Evolutionary conservation across 2,888 invertebrate genomes (phyloP), one percentile per base, ranked within the genome.

Genomic region (Drosophila neutralis): DNA sequence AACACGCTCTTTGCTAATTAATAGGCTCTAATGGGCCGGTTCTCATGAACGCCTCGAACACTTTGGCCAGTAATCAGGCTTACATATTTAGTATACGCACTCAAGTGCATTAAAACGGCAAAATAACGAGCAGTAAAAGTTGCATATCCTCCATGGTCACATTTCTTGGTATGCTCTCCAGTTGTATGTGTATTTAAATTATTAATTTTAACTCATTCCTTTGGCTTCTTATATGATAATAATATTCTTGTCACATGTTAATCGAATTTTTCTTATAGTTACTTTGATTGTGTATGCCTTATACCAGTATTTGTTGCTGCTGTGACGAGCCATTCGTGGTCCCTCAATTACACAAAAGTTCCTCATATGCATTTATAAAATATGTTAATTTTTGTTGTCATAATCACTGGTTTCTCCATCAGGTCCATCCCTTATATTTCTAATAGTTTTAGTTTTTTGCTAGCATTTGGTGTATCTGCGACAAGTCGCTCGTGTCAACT

Each of bases 1-100:
- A 81, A 79, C 87, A 81, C 83, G 88, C 86, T 80, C 73, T 68
- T 57, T 61, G 73, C 87, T 88, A 85, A 85, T 88, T 85, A 87
- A 85, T 86, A 87, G 86, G 72, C 86, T 74, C 74, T 76, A 73
- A 76, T 78, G 76, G 62, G 70, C 78, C 69, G 82, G 76, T 66
- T 69, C 76, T 60, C 73, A 74, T 64, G 74, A 48, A 51, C 56
- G 53, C 49, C 61, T 42, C 36, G 31, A n/a, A n/a, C 31, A 27
- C 52, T 33, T 36, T 40, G 36, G 21, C 7, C 8, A 18, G 58
- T 53, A 54, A 68, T 72, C 76, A 52, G 69, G 77, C 57, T 77
- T 77, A 54, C 69, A 65, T 69, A 76, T 68, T 73, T 49, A 13
- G 40, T 60, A 42, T 52, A 65, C 57, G 52, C 49, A 33, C 35